These are phyloP conservation scores for Thermophis baileyi DNA, from an alignment of 2,113 vertebrate genomes.

Conservation along the genomic window DNA sequence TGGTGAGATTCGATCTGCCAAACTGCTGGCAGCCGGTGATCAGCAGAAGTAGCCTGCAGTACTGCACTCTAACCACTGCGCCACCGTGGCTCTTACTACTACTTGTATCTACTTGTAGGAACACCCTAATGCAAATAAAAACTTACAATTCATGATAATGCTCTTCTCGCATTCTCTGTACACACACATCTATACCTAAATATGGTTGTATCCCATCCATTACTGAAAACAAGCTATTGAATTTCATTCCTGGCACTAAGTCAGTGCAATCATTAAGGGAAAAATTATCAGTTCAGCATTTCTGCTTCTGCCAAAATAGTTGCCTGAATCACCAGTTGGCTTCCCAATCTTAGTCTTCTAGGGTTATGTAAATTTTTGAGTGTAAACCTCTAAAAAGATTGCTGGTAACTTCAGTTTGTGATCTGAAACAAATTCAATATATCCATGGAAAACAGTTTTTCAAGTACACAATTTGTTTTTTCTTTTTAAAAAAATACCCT, in stretches of 20 bases:
- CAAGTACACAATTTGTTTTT: neutral
- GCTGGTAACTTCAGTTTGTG: neutral
- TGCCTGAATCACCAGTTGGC: neutral
- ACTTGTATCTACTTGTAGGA: no score
- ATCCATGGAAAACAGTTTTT: neutral
- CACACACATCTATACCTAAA: neutral
- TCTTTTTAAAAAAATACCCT: neutral
- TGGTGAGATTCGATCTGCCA: no score
- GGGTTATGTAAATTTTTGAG: neutral
- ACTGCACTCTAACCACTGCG: no score
- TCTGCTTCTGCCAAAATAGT: neutral
- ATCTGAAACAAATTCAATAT: slow-evolving; percentile 1
- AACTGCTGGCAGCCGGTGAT: no score
- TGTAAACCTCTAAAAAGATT: neutral
- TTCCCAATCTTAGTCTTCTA: neutral
- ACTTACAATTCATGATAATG: no score
- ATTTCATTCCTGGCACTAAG: neutral
- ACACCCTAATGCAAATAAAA: no score
- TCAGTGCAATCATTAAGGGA: neutral
- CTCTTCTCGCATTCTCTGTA: no score
- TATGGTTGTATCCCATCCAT: neutral
- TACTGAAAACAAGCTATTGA: neutral
- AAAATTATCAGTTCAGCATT: neutral
- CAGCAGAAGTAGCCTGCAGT: no score
- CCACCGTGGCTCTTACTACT: no score